Percentiles rank a stretch among this genome's conserved stretches.
These are phyloP conservation scores for Carabus problematicus DNA, from an alignment of 2,888 invertebrate species.

Conservation along the genomic window DNA sequence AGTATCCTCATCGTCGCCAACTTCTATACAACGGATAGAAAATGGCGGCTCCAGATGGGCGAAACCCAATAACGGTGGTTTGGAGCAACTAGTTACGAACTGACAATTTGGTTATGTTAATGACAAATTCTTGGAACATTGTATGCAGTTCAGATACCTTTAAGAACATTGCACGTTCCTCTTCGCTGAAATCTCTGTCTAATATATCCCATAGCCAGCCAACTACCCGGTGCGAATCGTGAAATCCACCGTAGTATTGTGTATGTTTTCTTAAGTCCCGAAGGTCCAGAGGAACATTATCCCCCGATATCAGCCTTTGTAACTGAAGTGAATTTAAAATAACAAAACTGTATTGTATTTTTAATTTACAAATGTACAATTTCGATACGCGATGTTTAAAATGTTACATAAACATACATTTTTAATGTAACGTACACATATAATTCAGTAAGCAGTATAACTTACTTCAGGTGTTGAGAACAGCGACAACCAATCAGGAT, in stretches of 20 bases:
- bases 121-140: constrained; percentile 8
- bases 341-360: constrained; percentile 14
- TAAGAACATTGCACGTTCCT: constrained; percentile 91
- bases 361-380: constrained; percentile 5
- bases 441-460: constrained; percentile 22
- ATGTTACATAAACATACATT: constrained; percentile 1
- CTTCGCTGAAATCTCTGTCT: constrained; percentile 90
- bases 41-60: constrained; percentile 97
- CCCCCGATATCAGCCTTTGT: constrained; percentile 94
- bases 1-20: constrained; percentile 95
- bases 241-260: constrained; percentile 99
- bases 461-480: constrained; percentile 93
- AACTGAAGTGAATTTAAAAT: constrained; percentile 61
- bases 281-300: constrained; percentile 91
- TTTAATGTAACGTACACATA: neutral
- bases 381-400: constrained; percentile 12
- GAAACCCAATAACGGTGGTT: constrained; percentile 95
- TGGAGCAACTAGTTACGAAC: constrained; percentile 88
- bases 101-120: constrained; percentile 44
- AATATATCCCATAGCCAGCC: constrained; percentile 99
- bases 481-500: constrained; percentile 91
- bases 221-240: constrained; percentile 96
- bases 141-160: constrained; percentile 67
- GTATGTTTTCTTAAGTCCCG: constrained; percentile 88
- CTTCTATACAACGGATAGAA: constrained; percentile 98